These are phyloP conservation scores for Nebria ingens DNA, from an alignment of 1,140 invertebrate species.

Conservation along the genomic window DNA sequence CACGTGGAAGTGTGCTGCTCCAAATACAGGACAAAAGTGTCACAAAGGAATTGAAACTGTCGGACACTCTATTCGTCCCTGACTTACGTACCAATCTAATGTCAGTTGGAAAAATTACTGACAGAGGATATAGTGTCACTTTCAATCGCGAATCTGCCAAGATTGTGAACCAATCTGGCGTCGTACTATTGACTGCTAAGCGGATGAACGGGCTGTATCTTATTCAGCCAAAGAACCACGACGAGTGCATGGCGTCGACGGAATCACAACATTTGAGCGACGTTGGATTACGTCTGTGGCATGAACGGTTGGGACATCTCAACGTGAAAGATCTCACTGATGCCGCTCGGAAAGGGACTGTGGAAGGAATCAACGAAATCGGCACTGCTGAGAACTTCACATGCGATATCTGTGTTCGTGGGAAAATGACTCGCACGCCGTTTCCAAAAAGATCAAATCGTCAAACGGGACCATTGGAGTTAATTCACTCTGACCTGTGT, in stretches of 20 bases:
- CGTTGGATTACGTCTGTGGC: not conserved
- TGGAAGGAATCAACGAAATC: slow-evolving; percentile 14
- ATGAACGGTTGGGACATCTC: too few relatives aligned
- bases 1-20: slow-evolving; percentile 12
- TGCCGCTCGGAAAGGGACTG: slow-evolving; percentile 8
- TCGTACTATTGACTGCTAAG: slow-evolving; percentile 11
- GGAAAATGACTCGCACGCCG: slow-evolving; percentile 22
- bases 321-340: slow-evolving; percentile 13
- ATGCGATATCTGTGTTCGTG: slow-evolving; percentile 24
- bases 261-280: too few relatives aligned
- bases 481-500: slow-evolving; percentile 34
- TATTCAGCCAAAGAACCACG: not conserved
- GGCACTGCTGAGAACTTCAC: slow-evolving; percentile 2
- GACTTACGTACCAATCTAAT: slow-evolving; percentile 22
- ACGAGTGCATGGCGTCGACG: too few relatives aligned
- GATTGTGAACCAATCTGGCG: slow-evolving; percentile 10
- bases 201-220: slow-evolving; percentile 15
- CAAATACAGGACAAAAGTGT: not conserved
- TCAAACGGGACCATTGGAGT: slow-evolving; percentile 16
- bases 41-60: slow-evolving; percentile 15
- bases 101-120: slow-evolving; percentile 22
- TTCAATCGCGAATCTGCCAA: slow-evolving; percentile 13
- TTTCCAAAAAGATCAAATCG: slow-evolving; percentile 19
- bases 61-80: slow-evolving; percentile 20
- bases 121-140: slow-evolving; percentile 22